These are phyloP conservation scores for Huso huso DNA, from an alignment of 2,797 vertebrate species.

Conservation along the genomic window DNA sequence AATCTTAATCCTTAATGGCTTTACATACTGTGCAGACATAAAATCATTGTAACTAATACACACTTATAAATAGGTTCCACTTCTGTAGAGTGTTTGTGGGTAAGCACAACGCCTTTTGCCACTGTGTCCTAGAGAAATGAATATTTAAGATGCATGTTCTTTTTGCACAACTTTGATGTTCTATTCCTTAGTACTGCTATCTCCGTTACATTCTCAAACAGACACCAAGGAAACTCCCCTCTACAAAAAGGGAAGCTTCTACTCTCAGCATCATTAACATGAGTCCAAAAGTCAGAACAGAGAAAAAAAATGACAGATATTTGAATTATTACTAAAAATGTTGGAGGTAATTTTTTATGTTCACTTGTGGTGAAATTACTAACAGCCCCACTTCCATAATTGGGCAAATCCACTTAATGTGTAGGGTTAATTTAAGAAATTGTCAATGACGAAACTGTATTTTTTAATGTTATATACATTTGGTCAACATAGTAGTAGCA, in stretches of 20 bases:
- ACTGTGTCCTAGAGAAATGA: constrained; percentile 37
- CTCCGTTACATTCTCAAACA: background rate
- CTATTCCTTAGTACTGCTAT: background rate
- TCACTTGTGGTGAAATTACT: no score
- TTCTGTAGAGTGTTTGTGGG: constrained; percentile 7
- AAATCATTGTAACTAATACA: no score
- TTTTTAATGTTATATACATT: no score
- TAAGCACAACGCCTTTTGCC: constrained; percentile 35
- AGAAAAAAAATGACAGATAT: background rate
- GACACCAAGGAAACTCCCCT: background rate
- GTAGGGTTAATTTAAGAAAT: no score
- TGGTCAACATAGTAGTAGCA: no score
- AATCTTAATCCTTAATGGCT: no score
- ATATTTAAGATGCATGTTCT: background rate
- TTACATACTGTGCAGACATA: no score
- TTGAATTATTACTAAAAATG: background rate
- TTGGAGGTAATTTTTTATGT: background rate
- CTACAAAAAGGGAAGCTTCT: background rate
- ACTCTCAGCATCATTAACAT: background rate
- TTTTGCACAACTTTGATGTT: background rate
- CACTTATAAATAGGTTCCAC: constrained; percentile 3
- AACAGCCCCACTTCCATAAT: no score
- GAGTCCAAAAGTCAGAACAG: constrained; percentile 1
- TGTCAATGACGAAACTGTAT: no score
- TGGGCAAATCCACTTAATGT: no score